Percentiles rank a stretch among this genome's conserved stretches.
phyloP scores from a whole-genome alignment of 2,888 invertebrate genomes.

The Serrognathus titanus region DNA sequence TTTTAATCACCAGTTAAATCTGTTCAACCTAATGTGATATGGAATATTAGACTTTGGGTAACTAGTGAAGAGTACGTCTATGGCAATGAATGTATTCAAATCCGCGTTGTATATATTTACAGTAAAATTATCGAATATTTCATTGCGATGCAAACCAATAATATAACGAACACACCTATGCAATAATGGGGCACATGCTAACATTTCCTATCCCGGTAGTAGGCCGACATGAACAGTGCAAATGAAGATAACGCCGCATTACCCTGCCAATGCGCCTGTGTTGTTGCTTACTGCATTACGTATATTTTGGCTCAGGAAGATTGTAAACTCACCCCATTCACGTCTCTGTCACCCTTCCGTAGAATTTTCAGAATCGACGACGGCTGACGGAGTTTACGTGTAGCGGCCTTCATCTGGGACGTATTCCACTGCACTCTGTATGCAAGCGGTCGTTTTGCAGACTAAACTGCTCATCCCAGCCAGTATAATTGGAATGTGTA shows the following conservation, averaged over 20 bases:
- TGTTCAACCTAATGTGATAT: no score
- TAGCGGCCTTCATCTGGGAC: background rate
- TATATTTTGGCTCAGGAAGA: background rate
- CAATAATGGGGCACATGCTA: constrained; percentile 31
- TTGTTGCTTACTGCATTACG: constrained; percentile 31
- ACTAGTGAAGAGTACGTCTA: no score
- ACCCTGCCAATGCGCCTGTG: constrained; percentile 35
- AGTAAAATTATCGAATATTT: constrained; percentile 33
- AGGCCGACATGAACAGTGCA: constrained; percentile 40
- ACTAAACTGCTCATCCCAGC: constrained; percentile 38
- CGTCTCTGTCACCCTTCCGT: background rate
- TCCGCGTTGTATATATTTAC: constrained; percentile 26
- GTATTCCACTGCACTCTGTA: constrained; percentile 34
- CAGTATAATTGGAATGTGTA: constrained; percentile 42
- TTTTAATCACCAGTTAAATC: no score
- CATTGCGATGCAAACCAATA: constrained; percentile 37
- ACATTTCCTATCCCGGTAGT: constrained; percentile 33
- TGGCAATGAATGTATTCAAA: background rate
- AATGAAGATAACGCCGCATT: constrained; percentile 47
- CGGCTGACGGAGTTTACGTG: background rate
- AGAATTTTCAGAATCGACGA: background rate
- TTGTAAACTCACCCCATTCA: background rate
- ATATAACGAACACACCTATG: constrained; percentile 25
- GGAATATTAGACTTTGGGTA: no score
- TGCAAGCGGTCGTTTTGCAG: constrained; percentile 38